These are phyloP conservation scores for Drosophila crucigera DNA, from an alignment of 2,888 invertebrate genomes.

Conservation along the genomic window DNA sequence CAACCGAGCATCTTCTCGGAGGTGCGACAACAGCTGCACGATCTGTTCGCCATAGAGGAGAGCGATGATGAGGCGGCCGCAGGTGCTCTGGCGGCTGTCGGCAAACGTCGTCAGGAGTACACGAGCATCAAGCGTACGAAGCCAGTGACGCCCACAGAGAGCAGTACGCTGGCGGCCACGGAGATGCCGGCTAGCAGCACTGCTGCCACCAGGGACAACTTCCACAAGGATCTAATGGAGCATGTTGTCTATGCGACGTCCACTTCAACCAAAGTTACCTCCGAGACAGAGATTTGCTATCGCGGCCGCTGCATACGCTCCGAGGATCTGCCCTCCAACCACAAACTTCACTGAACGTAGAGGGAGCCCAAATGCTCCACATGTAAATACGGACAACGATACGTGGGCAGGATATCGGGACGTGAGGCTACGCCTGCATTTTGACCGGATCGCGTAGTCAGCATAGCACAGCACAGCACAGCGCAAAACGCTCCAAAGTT, in stretches of 20 bases:
- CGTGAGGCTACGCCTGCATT: conserved; percentile 18
- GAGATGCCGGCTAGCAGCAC: conserved; percentile 51
- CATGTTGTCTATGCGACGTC: conserved; percentile 88
- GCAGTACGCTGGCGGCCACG: conserved; percentile 49
- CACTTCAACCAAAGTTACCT: conserved; percentile 91
- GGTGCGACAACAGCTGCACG: conserved; percentile 83
- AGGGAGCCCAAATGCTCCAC: conserved; percentile 24
- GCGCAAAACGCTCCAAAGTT: conserved; percentile 11
- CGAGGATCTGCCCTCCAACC: conserved; percentile 84
- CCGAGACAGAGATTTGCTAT: conserved; percentile 95
- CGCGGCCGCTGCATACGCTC: conserved; percentile 93
- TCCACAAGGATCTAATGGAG: conserved; percentile 84
- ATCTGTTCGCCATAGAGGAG: conserved; percentile 83
- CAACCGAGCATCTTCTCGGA: conserved; percentile 85
- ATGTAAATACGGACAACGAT: conserved; percentile 62
- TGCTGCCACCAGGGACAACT: conserved; percentile 66
- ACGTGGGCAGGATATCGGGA: conserved; percentile 32
- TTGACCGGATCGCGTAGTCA: conserved; percentile 17
- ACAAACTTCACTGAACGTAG: conserved; percentile 82
- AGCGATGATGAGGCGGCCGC: conserved; percentile 78
- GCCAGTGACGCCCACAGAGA: conserved; percentile 68
- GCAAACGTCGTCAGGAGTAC: conserved; percentile 83
- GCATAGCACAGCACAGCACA: conserved; percentile 18
- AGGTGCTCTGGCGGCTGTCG: conserved; percentile 72
- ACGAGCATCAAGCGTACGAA: conserved; percentile 82